Base-by-base conservation (phyloP, 2,797 vertebrate species). In the Benthosema pterotum region DNA sequence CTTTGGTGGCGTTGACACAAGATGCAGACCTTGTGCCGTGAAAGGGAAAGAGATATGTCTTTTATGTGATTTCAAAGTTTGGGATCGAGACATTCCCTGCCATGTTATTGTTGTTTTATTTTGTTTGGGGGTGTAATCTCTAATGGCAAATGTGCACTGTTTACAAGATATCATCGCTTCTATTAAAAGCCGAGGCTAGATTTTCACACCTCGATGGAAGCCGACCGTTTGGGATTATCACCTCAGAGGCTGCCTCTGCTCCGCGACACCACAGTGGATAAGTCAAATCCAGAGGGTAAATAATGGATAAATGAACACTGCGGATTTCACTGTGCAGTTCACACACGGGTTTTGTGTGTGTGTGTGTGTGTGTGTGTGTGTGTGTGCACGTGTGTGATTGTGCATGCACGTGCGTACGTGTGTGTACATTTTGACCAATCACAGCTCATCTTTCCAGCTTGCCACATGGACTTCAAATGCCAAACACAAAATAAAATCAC, bases 31-130 rank as follows among this genome's bases (percentile, higher is more conserved):
- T 42, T 32, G 15, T 46, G 38, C 15, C 15, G n/a, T 49, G 14
- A 43, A 65, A 43, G 14, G 38, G 18, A 6, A 6, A 58, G 28
- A 57, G 28, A 57, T 11, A 42, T 63, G 5, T 25, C 22, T 50
- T 28, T 38, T 14, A 51, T 65, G 57, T 51, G 32, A 42, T 64
- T 19, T 64, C 15, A 52, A 28, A 42, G 14, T 45, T n/a, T 38
- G 8, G 19, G 8, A 25, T 25, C 22, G 22, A 18, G 11, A 8
- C 48, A 65, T 38, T 13, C 9, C 14, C 14, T 9, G 25, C 32
- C 14, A 4, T 52, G 15, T 19, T 45, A 9, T 51, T 32, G 19
- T 46, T 65, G 42, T 13, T 61, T 48, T 59, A 4, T 61, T 52
- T 51, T 60, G 12, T 60, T 19, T 51, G 16, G 58, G 45, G 58